Conservation (phyloP, 1,140 invertebrate species). For the Chrysomallon squamiferum region DNA sequence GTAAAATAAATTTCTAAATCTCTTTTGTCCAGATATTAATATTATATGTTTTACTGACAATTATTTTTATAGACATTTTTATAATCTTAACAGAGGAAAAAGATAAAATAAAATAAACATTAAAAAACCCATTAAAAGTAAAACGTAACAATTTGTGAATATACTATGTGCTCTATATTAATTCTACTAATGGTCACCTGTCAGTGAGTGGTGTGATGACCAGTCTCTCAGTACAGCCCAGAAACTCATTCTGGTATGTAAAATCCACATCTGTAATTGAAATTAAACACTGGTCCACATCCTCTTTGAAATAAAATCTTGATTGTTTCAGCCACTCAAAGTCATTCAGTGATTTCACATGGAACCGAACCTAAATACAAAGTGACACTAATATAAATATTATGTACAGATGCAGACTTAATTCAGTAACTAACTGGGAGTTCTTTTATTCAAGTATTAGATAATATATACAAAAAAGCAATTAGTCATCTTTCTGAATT, state of each 20-base stretch:
- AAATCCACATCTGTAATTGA: constrained; percentile 95
- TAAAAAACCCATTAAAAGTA: no score
- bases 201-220: constrained; percentile 97
- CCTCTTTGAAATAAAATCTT: constrained; percentile 96
- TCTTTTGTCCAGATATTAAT: no score
- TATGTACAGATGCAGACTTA: background rate
- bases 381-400: background rate
- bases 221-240: constrained; percentile 94
- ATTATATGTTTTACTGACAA: no score
- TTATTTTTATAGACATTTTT: no score
- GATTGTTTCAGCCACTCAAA: constrained; percentile 98
- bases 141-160: no score
- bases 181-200: no score
- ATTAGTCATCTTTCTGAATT: no score
- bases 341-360: constrained; percentile 73
- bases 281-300: constrained; percentile 89
- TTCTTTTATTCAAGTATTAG: background rate
- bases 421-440: background rate
- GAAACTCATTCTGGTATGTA: constrained; percentile 95
- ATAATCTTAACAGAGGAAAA: no score
- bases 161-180: no score
- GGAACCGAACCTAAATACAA: constrained; percentile 51
- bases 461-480: background rate
- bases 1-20: no score
- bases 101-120: no score